Conservation (phyloP, 2,888 invertebrate genomes). For the Sminthurinus aureus region DNA sequence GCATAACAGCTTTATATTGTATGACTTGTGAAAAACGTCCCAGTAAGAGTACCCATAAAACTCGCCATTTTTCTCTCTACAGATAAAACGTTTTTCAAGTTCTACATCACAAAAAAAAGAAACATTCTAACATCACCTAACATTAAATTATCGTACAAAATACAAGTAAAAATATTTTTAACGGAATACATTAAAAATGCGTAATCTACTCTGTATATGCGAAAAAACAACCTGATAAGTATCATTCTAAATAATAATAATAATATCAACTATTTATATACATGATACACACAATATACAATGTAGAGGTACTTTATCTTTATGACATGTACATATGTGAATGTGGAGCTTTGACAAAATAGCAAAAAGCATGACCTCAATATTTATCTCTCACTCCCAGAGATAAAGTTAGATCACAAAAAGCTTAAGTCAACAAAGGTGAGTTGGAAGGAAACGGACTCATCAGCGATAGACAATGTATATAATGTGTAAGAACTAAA, state of each 20-base stretch:
- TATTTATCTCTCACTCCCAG: constrained; percentile 20
- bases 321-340: background rate
- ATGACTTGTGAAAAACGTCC: too few relatives aligned
- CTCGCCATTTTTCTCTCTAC: too few relatives aligned
- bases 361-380: constrained; percentile 24
- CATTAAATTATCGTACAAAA: too few relatives aligned
- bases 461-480: background rate
- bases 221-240: too few relatives aligned
- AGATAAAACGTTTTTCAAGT: too few relatives aligned
- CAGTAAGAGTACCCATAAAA: too few relatives aligned
- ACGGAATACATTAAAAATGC: background rate
- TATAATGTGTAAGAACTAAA: too few relatives aligned
- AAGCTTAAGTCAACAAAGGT: constrained; percentile 38
- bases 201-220: background rate
- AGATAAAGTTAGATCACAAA: constrained; percentile 4
- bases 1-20: too few relatives aligned
- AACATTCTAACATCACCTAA: too few relatives aligned
- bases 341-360: background rate
- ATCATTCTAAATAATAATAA: too few relatives aligned
- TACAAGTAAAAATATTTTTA: too few relatives aligned
- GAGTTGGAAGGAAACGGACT: constrained; percentile 29
- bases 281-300: background rate
- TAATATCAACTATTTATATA: background rate
- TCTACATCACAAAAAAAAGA: too few relatives aligned
- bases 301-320: background rate